Conservation (phyloP, 2,888 invertebrate species). For the Orgyia antiqua region DNA sequence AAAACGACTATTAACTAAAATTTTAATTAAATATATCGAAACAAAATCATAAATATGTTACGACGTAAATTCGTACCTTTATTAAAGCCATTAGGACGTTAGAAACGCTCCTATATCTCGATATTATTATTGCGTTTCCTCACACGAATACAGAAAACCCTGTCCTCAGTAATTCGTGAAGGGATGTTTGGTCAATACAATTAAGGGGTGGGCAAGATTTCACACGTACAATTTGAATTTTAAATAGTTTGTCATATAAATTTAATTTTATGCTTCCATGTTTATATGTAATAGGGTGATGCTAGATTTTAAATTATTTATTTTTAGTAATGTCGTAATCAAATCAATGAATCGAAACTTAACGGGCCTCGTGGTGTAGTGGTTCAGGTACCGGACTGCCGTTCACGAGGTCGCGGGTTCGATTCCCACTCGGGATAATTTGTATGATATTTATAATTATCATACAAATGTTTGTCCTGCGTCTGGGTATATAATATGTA, state of each 20-base stretch:
- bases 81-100: slow-evolving; percentile 73
- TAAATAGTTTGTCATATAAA: slow-evolving; percentile 77
- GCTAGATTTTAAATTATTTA: too few relatives aligned
- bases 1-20: slow-evolving; percentile 44
- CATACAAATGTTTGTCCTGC: too few relatives aligned
- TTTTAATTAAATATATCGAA: slow-evolving; percentile 75
- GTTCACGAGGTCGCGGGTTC: too few relatives aligned
- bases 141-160: slow-evolving; percentile 41
- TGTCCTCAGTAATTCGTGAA: slow-evolving; percentile 37
- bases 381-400: too few relatives aligned
- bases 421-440: too few relatives aligned
- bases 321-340: too few relatives aligned
- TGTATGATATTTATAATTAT: too few relatives aligned
- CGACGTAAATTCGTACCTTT: slow-evolving; percentile 70
- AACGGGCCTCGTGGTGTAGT: too few relatives aligned
- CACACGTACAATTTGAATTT: slow-evolving; percentile 75
- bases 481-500: too few relatives aligned
- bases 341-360: too few relatives aligned
- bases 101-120: slow-evolving; percentile 50
- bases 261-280: slow-evolving; percentile 63
- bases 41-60: slow-evolving; percentile 71
- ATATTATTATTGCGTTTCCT: slow-evolving; percentile 28
- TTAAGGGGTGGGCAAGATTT: slow-evolving; percentile 72
- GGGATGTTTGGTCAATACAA: slow-evolving; percentile 69
- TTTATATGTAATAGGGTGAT: slow-evolving; percentile 45